Percentiles rank a stretch among this genome's conserved stretches.
Evolutionary conservation across 1,140 invertebrate genomes (phyloP).

Genomic region (Temnothorax longispinosus): DNA sequence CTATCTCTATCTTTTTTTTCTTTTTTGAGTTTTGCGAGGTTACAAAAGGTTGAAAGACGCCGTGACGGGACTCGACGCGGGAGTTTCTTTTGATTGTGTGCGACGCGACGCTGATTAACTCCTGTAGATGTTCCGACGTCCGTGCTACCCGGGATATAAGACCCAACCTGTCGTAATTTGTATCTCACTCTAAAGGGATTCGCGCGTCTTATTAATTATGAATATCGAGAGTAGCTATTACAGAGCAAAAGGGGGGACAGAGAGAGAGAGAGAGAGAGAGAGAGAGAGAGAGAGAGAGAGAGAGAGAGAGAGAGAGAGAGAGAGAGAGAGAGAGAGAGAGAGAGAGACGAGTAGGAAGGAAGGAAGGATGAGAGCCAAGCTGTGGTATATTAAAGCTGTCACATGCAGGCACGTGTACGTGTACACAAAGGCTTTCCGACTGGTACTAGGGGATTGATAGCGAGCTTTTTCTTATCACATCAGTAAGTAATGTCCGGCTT

Average conservation of each 20-base stretch:
- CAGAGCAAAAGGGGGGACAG: not conserved
- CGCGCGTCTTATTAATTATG: conserved; percentile 54
- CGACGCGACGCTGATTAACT: conserved; percentile 44
- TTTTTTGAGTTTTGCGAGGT: not conserved
- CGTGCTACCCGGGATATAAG: not conserved
- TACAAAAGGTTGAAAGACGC: conserved; percentile 9
- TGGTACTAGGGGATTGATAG: conserved; percentile 21
- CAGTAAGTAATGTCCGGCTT: not conserved
- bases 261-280: not conserved
- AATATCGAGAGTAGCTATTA: conserved; percentile 41
- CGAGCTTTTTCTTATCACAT: conserved; percentile 52
- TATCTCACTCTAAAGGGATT: conserved; percentile 47
- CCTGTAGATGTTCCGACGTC: not conserved
- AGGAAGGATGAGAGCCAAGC: not conserved
- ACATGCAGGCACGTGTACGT: conserved; percentile 45
- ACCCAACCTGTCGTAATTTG: conserved; percentile 22
- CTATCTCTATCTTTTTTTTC: not conserved
- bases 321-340: not conserved
- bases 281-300: not conserved
- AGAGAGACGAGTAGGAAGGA: not conserved
- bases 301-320: not conserved
- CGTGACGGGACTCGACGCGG: not conserved
- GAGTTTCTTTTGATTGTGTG: conserved; percentile 44
- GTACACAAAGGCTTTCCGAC: conserved; percentile 51
- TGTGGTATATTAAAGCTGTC: conserved; percentile 60